phyloP scores from a whole-genome alignment of 2,797 vertebrate species.

The Melanogrammus aeglefinus region DNA sequence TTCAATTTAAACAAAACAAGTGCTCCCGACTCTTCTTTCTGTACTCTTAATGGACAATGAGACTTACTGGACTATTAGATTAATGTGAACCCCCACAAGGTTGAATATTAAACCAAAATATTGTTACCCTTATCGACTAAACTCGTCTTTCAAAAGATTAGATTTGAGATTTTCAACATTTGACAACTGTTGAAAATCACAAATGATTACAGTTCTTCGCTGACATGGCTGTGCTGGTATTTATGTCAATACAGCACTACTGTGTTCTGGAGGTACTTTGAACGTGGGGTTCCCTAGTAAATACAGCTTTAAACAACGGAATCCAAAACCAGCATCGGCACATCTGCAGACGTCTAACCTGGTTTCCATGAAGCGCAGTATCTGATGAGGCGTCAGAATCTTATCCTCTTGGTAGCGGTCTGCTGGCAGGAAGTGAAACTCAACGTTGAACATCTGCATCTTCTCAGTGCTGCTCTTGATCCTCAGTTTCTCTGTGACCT shows the following conservation, averaged over 20 bases:
- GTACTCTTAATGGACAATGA: neutral
- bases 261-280: too few species aligned
- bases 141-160: neutral
- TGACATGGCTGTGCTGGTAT: too few species aligned
- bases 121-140: too few species aligned
- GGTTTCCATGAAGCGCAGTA: conserved; percentile 89
- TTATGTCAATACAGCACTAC: too few species aligned
- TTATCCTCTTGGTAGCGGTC: conserved; percentile 84
- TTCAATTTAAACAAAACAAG: neutral
- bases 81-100: neutral
- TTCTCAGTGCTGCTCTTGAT: conserved; percentile 65
- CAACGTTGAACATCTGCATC: conserved; percentile 76
- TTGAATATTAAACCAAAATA: neutral
- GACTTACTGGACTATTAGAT: neutral
- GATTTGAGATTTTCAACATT: too few species aligned
- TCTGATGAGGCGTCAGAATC: conserved; percentile 76
- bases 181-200: neutral
- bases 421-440: conserved; percentile 82
- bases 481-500: conserved; percentile 80
- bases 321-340: neutral
- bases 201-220: too few species aligned
- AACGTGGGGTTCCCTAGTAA: too few species aligned
- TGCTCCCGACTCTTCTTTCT: neutral
- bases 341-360: conserved; percentile 59
- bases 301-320: too few species aligned